phyloP scores from a whole-genome alignment of 2,797 vertebrate species.

The Chiroxiphia lanceolata region DNA sequence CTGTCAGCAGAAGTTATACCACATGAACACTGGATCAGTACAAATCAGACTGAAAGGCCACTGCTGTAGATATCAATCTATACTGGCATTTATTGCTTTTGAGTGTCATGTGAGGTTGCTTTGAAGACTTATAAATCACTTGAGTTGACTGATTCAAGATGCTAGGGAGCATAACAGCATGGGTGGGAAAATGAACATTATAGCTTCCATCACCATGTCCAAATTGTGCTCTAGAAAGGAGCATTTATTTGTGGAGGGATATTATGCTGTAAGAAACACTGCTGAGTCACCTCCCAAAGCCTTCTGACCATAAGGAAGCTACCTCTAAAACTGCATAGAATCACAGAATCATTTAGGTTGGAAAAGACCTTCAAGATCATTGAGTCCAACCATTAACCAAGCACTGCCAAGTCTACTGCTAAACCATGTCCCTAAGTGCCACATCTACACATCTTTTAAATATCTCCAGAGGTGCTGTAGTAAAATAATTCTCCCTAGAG shows the following conservation, averaged over 20 bases:
- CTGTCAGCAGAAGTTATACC: neutral
- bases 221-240: neutral
- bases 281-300: neutral
- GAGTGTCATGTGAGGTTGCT: neutral
- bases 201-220: neutral
- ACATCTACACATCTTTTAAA: neutral
- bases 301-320: neutral
- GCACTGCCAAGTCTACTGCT: neutral
- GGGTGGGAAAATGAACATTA: neutral
- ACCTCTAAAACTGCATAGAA: neutral
- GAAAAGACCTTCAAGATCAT: neutral
- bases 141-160: neutral
- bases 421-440: neutral
- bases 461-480: neutral
- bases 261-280: neutral
- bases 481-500: neutral
- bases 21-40: neutral
- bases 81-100: neutral
- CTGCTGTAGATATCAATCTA: neutral
- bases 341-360: neutral
- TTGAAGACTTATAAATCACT: neutral
- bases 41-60: neutral
- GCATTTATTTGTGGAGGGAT: neutral
- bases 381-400: fast-evolving
- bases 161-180: neutral